Evolutionary conservation across 2,888 invertebrate genomes (phyloP), one percentile per base, ranked within the genome.

Genomic region (Ditula angustiorana): DNA sequence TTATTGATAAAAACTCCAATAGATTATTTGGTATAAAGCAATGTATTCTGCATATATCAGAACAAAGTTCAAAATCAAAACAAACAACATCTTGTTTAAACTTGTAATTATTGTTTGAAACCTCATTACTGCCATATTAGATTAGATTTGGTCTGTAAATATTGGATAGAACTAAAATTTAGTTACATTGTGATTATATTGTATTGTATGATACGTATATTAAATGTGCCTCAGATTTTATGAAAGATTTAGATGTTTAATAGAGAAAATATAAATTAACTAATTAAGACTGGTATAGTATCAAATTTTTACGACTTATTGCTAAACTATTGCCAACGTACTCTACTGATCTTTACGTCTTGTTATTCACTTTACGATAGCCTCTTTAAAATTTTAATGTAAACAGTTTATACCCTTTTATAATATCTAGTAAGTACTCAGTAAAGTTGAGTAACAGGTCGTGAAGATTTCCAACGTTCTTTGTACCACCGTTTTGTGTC

Each of bases 91-190:
- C 58, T 63, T 62, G 63, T 69, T 70, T 68, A 55, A 75, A 75
- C 67, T 71, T 75, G 69, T 77, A 74, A 75, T 68, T 74, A 73
- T 79, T 79, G 77, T 80, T 82, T 78, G 75, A 82, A 86, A 88
- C 88, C 90, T 91, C 89, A 85, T 73, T 80, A 90, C 90, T 92
- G 92, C 92, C 92, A 92, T 92, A 92, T 81, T 92, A 92, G 87
- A 52, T 57, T 85, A 81, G 71, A 79, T 65, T 80, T 69, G 77
- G 67, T 71, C 75, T 90, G 88, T 90, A 90, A 79, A 87, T 87
- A 87, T 76, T 72, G 24, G 69, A 74, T 76, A 77, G 71, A 79
- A 73, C 68, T 76, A 76, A 77, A 52, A 44, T 59, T 64, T 59
- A 64, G 59, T 64, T 64, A 55, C 60, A 59, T 56, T 67, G 63